Percentiles rank a stretch among this genome's conserved stretches.
Conservation (phyloP, 2,797 vertebrate species). For the Lutjanus campechanus region DNA sequence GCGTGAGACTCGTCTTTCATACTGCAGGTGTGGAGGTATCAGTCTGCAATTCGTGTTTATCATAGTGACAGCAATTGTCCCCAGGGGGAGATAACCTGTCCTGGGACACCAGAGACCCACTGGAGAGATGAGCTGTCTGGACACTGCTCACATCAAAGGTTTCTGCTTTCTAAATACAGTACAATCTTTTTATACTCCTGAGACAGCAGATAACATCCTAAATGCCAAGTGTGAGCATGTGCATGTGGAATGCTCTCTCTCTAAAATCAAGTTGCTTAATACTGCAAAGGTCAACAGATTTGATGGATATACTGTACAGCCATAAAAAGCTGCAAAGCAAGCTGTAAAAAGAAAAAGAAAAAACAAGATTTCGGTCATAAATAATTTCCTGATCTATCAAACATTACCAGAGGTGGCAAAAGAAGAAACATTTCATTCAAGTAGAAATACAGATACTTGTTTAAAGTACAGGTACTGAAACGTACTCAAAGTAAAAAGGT, state of each 20-base stretch:
- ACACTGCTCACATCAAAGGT: conserved; percentile 48
- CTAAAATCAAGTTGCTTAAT: conserved; percentile 4
- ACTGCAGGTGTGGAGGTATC: conserved; percentile 27
- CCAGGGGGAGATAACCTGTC: conserved; percentile 42
- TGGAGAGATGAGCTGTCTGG: conserved; percentile 23
- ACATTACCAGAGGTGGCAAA: too few relatives aligned
- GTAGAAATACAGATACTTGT: too few relatives aligned
- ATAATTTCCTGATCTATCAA: neutral
- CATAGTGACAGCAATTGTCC: conserved; percentile 42
- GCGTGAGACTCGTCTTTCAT: conserved; percentile 19
- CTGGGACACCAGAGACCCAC: conserved; percentile 33
- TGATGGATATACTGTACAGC: neutral
- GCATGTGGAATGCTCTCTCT: neutral
- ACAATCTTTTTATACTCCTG: conserved; percentile 24
- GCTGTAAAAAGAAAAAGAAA: neutral
- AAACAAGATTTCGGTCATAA: neutral
- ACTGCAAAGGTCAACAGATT: neutral
- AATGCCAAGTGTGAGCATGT: conserved; percentile 16
- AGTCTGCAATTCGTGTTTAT: conserved; percentile 34
- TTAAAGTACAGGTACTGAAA: too few relatives aligned
- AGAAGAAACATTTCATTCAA: too few relatives aligned
- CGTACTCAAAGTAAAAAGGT: too few relatives aligned
- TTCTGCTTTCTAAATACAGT: conserved; percentile 33
- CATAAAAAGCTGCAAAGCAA: neutral
- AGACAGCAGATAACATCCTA: conserved; percentile 35